These are phyloP conservation scores for Engraulis encrasicolus DNA, from an alignment of 2,113 vertebrate species.

Conservation along the genomic window DNA sequence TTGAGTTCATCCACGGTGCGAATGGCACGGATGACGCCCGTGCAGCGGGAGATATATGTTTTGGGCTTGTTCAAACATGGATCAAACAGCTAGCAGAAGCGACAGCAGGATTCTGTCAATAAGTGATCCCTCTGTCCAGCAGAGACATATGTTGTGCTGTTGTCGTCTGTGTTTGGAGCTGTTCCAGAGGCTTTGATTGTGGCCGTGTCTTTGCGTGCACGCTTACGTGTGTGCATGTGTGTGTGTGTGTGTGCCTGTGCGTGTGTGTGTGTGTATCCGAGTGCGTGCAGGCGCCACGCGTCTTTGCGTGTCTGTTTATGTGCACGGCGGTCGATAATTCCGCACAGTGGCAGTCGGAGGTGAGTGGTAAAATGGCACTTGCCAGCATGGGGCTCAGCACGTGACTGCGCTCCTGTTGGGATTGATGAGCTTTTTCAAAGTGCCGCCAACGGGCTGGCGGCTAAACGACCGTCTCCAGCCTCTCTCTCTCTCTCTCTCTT, in stretches of 20 bases:
- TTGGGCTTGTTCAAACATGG: constrained; percentile 36
- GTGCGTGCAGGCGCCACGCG: background rate
- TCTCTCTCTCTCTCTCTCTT: no score
- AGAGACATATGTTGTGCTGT: background rate
- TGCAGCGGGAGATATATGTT: constrained; percentile 59
- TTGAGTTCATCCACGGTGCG: constrained; percentile 58
- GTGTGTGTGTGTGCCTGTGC: background rate
- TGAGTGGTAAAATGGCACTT: constrained; percentile 13
- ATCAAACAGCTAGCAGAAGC: constrained; percentile 16
- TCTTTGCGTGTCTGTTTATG: background rate
- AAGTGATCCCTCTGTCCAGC: background rate
- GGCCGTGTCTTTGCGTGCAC: background rate
- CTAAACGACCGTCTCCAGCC: constrained; percentile 4
- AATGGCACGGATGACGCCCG: constrained; percentile 48
- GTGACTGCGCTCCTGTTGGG: background rate
- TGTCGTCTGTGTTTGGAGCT: background rate
- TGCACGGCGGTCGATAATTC: background rate
- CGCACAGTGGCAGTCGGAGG: background rate
- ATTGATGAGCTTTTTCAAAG: background rate
- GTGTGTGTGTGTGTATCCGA: background rate
- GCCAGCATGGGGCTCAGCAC: background rate
- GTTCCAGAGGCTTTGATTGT: constrained; percentile 10
- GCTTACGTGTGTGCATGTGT: background rate
- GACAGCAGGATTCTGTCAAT: background rate
- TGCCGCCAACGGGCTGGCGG: background rate